Conservation (phyloP, 2,113 vertebrate species). For the Nothobranchius kuhntae region DNA sequence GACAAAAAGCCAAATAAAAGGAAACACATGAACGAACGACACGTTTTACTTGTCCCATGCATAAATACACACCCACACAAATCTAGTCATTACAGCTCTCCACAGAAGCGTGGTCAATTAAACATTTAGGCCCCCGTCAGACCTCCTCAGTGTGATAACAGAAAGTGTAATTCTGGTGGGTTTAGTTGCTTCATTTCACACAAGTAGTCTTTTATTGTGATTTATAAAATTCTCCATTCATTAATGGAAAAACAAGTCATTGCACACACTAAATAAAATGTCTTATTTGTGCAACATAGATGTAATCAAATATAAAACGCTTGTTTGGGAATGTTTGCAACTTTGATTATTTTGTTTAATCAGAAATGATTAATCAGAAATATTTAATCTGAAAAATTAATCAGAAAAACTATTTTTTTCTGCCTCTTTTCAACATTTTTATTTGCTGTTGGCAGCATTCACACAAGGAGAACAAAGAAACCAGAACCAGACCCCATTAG, state of each 20-base stretch:
- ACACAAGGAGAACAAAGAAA: neutral
- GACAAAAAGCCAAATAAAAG: conserved; percentile 42
- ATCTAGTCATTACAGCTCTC: conserved; percentile 60
- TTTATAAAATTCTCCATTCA: conserved; percentile 1
- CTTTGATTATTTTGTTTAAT: neutral
- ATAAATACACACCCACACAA: conserved; percentile 78
- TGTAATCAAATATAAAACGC: conserved; percentile 53
- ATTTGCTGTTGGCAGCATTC: neutral
- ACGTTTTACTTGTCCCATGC: conserved; percentile 75
- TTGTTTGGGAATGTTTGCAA: conserved; percentile 42
- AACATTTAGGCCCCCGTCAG: conserved; percentile 50
- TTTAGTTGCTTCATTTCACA: conserved; percentile 22
- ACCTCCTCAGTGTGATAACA: conserved; percentile 38
- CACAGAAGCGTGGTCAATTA: conserved; percentile 44
- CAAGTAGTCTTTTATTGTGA: neutral
- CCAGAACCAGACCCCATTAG: too few species aligned
- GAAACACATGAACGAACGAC: conserved; percentile 31
- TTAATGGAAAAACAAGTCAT: conserved; percentile 13
- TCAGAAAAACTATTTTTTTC: neutral
- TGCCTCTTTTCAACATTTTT: too few species aligned
- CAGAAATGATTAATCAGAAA: neutral
- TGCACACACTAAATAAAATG: conserved; percentile 4
- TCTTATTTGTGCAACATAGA: conserved; percentile 9
- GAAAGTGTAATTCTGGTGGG: conserved; percentile 9
- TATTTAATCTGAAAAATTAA: too few species aligned